These are phyloP conservation scores for Gryllus bimaculatus DNA, from an alignment of 1,140 invertebrate species.

Conservation along the genomic window DNA sequence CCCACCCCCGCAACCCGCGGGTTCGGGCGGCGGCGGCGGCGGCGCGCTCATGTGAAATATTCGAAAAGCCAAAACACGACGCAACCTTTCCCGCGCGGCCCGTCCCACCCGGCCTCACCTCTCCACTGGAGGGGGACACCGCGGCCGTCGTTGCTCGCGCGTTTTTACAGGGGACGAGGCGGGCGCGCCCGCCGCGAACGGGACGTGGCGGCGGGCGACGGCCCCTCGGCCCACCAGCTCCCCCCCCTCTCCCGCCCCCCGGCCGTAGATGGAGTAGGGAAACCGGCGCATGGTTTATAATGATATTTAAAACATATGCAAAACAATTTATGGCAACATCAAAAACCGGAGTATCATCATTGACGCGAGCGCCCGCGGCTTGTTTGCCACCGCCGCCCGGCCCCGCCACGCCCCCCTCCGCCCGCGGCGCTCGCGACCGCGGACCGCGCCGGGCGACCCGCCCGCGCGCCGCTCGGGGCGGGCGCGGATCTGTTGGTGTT, in stretches of 20 bases:
- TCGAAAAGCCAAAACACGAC: conserved; percentile 1
- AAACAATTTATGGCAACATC: conserved; percentile 4
- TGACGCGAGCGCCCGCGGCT: neutral
- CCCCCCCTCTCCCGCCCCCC: too few relatives aligned
- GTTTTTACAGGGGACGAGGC: neutral
- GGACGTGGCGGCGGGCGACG: too few relatives aligned
- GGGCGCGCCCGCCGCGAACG: too few relatives aligned
- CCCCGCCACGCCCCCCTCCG: neutral
- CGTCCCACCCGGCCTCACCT: neutral
- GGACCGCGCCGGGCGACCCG: too few relatives aligned
- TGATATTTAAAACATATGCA: conserved; percentile 6
- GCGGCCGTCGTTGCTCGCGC: neutral
- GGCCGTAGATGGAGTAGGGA: neutral
- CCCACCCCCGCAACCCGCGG: neutral
- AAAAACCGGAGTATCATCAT: conserved; percentile 4
- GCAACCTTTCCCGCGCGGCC: neutral
- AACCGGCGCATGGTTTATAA: neutral
- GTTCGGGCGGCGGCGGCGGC: too few relatives aligned
- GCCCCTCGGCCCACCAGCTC: too few relatives aligned
- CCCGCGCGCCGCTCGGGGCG: too few relatives aligned
- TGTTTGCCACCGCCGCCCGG: too few relatives aligned
- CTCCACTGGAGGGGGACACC: neutral
- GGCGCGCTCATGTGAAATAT: neutral
- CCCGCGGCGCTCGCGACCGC: neutral
- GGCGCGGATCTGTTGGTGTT: neutral